A percentile compares a stretch with the other conserved stretches of the same genome.
These are phyloP conservation scores for Zeus faber DNA, from an alignment of 2,113 vertebrate species.

Conservation along the genomic window DNA sequence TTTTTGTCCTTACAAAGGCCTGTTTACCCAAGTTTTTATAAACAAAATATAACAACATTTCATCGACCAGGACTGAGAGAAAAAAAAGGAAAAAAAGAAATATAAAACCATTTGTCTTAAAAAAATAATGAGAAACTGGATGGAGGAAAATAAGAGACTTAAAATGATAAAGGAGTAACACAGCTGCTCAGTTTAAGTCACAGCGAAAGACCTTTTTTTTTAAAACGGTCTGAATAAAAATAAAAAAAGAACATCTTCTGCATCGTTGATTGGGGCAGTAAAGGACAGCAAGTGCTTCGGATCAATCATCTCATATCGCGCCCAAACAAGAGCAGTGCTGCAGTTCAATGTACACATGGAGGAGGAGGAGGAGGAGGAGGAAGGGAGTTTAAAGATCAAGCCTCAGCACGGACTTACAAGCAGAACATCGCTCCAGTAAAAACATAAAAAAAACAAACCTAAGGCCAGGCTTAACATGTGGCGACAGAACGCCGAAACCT, in stretches of 20 bases:
- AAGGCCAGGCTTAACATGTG: conserved; percentile 6
- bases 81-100: conserved; percentile 54
- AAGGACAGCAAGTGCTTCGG: conserved; percentile 71
- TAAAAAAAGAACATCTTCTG: conserved; percentile 29
- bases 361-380: too few species aligned
- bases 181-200: conserved; percentile 37
- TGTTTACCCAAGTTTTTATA: conserved; percentile 79
- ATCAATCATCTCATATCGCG: conserved; percentile 44
- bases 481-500: conserved; percentile 24
- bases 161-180: conserved; percentile 38
- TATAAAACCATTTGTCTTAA: conserved; percentile 46
- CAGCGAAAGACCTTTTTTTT: conserved; percentile 47
- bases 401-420: not conserved
- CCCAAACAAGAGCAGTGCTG: conserved; percentile 50
- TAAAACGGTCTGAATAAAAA: conserved; percentile 28
- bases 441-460: not conserved
- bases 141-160: conserved; percentile 28
- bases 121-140: conserved; percentile 43
- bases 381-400: conserved; percentile 18
- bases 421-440: conserved; percentile 4
- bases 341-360: conserved; percentile 41
- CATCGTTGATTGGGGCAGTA: conserved; percentile 61
- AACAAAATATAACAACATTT: conserved; percentile 98
- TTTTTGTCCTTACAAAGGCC: conserved; percentile 88
- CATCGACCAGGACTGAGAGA: conserved; percentile 82